These are phyloP conservation scores for Oedothorax gibbosus DNA, from an alignment of 1,140 invertebrate species.

Conservation along the genomic window DNA sequence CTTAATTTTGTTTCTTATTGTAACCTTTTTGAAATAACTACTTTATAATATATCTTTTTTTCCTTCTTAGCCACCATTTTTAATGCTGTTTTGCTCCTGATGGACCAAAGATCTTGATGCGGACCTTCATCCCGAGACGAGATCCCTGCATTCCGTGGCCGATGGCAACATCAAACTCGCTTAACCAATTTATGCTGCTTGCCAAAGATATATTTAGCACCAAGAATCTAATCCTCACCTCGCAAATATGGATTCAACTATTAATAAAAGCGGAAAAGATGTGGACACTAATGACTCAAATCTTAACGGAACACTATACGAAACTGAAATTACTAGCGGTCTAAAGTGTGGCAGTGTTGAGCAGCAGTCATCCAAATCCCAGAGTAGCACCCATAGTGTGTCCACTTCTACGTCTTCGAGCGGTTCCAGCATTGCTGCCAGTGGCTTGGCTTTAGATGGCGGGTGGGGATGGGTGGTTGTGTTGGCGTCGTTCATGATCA, in stretches of 20 bases:
- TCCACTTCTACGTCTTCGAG: constrained; percentile 43
- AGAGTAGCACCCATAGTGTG: constrained; percentile 33
- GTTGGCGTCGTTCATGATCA: constrained; percentile 86
- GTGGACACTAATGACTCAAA: constrained; percentile 60
- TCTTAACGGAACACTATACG: constrained; percentile 37
- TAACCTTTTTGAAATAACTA: too few relatives aligned
- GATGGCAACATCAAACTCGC: constrained; percentile 59
- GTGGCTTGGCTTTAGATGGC: constrained; percentile 68
- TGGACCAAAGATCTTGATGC: constrained; percentile 60
- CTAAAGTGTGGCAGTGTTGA: constrained; percentile 3
- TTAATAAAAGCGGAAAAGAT: constrained; percentile 53
- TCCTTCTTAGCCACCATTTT: neutral
- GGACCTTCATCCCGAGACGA: constrained; percentile 46
- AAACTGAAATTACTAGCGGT: constrained; percentile 22
- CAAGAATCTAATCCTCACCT: constrained; percentile 48
- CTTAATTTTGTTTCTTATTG: too few relatives aligned
- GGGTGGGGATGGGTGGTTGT: constrained; percentile 81
- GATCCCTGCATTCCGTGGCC: constrained; percentile 42
- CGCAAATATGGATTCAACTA: constrained; percentile 51
- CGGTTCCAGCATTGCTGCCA: neutral
- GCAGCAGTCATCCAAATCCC: neutral
- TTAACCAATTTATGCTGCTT: constrained; percentile 37
- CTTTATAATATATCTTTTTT: neutral
- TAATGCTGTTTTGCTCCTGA: constrained; percentile 36
- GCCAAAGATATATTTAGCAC: constrained; percentile 35